Evolutionary conservation across 92 coral and sea anemone genomes (phyloP).

Genomic region (Virgularia gustaviana): DNA sequence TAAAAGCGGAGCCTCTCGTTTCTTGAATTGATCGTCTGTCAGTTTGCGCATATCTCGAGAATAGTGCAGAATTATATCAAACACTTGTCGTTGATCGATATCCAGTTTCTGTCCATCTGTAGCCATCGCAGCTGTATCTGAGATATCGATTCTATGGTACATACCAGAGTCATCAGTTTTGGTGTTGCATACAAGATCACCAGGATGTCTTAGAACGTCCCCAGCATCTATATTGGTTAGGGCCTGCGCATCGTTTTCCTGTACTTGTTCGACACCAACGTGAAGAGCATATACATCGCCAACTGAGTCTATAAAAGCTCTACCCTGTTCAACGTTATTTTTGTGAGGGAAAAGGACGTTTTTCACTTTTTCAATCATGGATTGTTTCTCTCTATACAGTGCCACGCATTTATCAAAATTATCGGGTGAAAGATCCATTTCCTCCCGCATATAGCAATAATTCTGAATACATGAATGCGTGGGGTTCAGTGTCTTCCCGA

Average conservation of each 20-base stretch:
- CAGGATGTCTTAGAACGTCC: constrained; percentile 24
- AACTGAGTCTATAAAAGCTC: constrained; percentile 11
- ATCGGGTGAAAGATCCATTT: constrained; percentile 19
- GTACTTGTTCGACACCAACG: neutral
- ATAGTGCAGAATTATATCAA: constrained; percentile 1
- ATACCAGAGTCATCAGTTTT: neutral
- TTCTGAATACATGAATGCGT: constrained; percentile 25
- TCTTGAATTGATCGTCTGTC: constrained; percentile 15
- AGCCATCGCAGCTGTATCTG: constrained; percentile 30
- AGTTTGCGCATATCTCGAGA: constrained; percentile 23
- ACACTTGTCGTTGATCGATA: constrained; percentile 22
- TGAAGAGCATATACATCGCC: constrained; percentile 19
- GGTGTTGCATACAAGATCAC: neutral
- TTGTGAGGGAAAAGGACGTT: constrained; percentile 23
- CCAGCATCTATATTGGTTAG: constrained; percentile 5
- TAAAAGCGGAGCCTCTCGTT: constrained; percentile 20
- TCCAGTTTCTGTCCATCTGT: constrained; percentile 14
- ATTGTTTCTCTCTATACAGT: constrained; percentile 9
- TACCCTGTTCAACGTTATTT: constrained; percentile 20
- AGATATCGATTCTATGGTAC: constrained; percentile 20
- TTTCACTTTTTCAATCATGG: constrained; percentile 17
- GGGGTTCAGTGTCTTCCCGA: constrained; percentile 29
- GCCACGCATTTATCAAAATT: constrained; percentile 17
- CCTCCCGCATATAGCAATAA: constrained; percentile 5
- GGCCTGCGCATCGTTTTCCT: constrained; percentile 4